Conservation (phyloP, 2,113 vertebrate genomes). For the Epinephelus fuscoguttatus region DNA sequence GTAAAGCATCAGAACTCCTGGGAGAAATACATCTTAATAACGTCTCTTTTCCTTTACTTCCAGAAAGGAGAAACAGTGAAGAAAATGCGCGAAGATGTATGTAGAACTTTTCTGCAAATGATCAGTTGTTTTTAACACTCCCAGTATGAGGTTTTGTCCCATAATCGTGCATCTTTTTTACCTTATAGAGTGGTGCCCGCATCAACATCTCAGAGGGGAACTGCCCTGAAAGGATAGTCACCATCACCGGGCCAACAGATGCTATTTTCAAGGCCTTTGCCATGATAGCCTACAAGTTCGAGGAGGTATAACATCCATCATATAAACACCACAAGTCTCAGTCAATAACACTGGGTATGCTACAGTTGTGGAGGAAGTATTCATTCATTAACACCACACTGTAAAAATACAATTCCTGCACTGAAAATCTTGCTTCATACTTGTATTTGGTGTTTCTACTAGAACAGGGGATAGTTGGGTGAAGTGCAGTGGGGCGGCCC, state of each 20-base stretch:
- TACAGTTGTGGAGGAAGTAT: too few species aligned
- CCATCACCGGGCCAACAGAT: constrained; percentile 97
- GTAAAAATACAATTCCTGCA: too few species aligned
- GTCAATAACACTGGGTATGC: too few species aligned
- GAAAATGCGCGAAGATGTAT: constrained; percentile 98
- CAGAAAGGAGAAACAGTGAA: constrained; percentile 99
- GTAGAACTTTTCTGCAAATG: constrained; percentile 12
- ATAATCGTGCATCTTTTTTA: not conserved
- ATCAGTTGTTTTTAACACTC: accelerated
- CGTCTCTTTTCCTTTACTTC: constrained; percentile 50
- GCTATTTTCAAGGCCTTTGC: constrained; percentile 99
- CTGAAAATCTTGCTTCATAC: too few species aligned
- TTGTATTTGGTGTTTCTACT: too few species aligned
- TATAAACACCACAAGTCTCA: not conserved
- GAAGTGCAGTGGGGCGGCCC: too few species aligned
- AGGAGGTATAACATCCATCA: constrained; percentile 88
- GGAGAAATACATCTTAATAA: not conserved
- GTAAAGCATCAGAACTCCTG: not conserved
- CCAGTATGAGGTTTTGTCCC: not conserved
- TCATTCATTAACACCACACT: too few species aligned
- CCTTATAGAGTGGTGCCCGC: constrained; percentile 92
- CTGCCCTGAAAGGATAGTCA: constrained; percentile 97
- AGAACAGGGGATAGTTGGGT: too few species aligned
- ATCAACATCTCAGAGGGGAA: constrained; percentile 99
- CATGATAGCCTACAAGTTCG: constrained; percentile 99